These are phyloP conservation scores for Eudorcas thomsonii DNA, from an alignment of 2,113 vertebrate genomes.

Conservation along the genomic window DNA sequence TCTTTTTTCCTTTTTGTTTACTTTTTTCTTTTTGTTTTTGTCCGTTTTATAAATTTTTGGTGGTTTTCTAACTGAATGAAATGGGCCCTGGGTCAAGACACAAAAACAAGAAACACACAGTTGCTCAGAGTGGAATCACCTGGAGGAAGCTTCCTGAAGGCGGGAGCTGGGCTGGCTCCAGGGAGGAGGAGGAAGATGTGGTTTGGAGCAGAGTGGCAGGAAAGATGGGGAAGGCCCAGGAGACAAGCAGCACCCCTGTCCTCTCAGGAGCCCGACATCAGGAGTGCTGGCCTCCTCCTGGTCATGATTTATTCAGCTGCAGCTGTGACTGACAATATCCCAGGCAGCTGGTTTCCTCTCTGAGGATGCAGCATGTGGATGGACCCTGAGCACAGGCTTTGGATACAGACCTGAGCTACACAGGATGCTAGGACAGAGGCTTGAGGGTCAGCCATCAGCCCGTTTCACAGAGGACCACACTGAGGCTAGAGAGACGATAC, in stretches of 20 bases:
- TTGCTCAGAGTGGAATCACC: neutral
- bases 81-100: neutral
- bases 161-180: neutral
- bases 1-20: neutral
- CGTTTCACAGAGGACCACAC: neutral
- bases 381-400: neutral
- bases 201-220: neutral
- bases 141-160: neutral
- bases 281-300: neutral
- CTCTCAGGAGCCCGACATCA: neutral
- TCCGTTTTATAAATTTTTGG: neutral
- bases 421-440: accelerated
- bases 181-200: neutral
- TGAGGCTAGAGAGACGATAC: neutral
- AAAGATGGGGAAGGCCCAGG: neutral
- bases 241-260: neutral
- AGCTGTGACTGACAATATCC: slow-evolving; percentile 51
- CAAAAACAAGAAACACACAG: neutral
- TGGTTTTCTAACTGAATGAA: neutral
- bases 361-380: neutral
- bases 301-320: slow-evolving; percentile 61
- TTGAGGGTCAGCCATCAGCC: neutral
- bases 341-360: neutral
- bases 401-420: neutral
- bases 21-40: neutral